Conservation (phyloP, 2,797 vertebrate species). For the Echiichthys vipera region DNA sequence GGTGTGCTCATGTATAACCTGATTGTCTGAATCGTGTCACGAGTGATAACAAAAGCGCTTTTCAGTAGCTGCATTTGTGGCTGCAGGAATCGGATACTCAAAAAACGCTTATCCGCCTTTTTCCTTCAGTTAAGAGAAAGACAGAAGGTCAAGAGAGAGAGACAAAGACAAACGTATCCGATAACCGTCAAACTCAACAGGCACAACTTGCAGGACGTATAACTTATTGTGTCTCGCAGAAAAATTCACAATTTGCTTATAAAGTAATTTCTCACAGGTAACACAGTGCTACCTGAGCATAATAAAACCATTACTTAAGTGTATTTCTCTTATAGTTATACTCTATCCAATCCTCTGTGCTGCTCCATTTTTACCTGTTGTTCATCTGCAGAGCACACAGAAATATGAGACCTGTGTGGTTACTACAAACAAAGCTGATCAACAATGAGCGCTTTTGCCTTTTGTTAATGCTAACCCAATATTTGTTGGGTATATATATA, state of each 20-base stretch:
- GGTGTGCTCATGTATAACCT: background rate
- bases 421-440: constrained; percentile 41
- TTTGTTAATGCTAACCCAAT: background rate
- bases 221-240: background rate
- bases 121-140: background rate
- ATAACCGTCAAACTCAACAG: background rate
- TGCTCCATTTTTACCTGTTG: background rate
- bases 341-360: background rate
- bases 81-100: constrained; percentile 44
- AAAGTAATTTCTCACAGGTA: background rate
- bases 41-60: constrained; percentile 11
- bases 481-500: too few relatives aligned
- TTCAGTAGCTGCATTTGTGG: background rate
- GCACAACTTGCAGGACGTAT: background rate
- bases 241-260: background rate
- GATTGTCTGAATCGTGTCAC: background rate
- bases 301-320: background rate
- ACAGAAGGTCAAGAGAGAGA: background rate
- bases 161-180: background rate
- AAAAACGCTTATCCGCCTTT: background rate
- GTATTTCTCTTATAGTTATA: background rate
- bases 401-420: constrained; percentile 47
- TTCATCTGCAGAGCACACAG: background rate
- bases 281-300: background rate
- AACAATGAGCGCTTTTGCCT: background rate